A percentile compares a stretch with the other conserved stretches of the same genome.
phyloP scores from a whole-genome alignment of 2,888 invertebrate genomes.

The Priocnemis perturbator region DNA sequence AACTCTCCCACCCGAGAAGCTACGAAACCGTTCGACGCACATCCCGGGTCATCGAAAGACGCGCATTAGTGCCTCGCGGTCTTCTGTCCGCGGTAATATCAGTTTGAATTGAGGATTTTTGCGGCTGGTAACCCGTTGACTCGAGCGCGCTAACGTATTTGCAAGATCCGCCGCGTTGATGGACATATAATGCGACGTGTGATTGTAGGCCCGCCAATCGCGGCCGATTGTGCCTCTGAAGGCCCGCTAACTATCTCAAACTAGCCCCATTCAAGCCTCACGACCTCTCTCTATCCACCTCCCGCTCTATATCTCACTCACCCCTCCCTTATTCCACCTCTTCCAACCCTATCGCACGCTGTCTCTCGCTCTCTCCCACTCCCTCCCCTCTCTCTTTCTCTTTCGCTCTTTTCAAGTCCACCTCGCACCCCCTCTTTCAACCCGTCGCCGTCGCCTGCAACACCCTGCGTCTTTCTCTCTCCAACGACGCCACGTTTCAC shows the following conservation, averaged over 20 bases:
- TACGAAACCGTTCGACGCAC: neutral
- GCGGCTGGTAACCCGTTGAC: slow-evolving; percentile 58
- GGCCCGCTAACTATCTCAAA: slow-evolving; percentile 75
- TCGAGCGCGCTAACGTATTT: slow-evolving; percentile 61
- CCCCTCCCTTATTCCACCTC: slow-evolving; percentile 18
- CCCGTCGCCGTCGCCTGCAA: slow-evolving; percentile 4
- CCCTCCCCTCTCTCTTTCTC: slow-evolving; percentile 21
- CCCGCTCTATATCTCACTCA: slow-evolving; percentile 48
- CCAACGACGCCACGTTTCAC: slow-evolving; percentile 17
- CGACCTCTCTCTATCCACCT: slow-evolving; percentile 63
- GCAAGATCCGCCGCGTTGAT: slow-evolving; percentile 68
- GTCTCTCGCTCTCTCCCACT: slow-evolving; percentile 1
- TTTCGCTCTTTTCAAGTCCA: slow-evolving; percentile 15
- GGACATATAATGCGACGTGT: slow-evolving; percentile 72
- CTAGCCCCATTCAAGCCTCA: slow-evolving; percentile 73
- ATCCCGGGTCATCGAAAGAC: neutral
- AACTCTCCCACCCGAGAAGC: neutral
- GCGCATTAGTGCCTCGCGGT: no score
- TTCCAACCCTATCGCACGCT: slow-evolving; percentile 1
- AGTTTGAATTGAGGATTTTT: slow-evolving; percentile 58
- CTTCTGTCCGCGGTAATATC: slow-evolving; percentile 13
- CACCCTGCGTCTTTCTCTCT: slow-evolving; percentile 14
- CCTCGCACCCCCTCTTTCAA: slow-evolving; percentile 10
- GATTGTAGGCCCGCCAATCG: slow-evolving; percentile 74
- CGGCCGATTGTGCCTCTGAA: slow-evolving; percentile 73